A percentile compares a stretch with the other conserved stretches of the same genome.
phyloP scores from a whole-genome alignment of 2,113 vertebrate genomes.

The Anser brachyrhynchus region DNA sequence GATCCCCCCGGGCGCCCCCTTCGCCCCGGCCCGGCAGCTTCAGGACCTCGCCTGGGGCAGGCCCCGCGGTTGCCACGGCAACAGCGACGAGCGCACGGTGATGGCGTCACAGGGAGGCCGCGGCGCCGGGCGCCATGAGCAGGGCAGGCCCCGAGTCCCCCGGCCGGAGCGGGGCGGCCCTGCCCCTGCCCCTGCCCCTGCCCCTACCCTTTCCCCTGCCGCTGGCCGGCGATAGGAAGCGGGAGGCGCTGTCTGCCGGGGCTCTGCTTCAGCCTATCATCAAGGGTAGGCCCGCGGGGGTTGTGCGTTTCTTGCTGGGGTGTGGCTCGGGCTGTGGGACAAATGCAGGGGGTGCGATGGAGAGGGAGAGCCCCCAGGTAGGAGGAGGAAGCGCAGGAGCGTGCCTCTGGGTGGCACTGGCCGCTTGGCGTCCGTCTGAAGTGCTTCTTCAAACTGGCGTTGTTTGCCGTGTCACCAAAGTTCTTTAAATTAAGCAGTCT shows the following conservation, averaged over 20 bases:
- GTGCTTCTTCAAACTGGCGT: background rate
- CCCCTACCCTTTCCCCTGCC: background rate
- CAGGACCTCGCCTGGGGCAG: background rate
- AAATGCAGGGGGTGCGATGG: accelerated
- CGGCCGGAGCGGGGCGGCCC: background rate
- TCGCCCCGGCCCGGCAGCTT: background rate
- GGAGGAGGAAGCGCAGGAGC: background rate
- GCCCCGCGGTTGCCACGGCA: background rate
- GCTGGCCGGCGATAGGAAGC: slow-evolving; percentile 9
- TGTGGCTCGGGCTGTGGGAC: too few relatives aligned
- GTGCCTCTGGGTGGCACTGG: background rate
- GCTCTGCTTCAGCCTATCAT: slow-evolving; percentile 73
- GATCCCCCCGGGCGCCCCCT: too few relatives aligned
- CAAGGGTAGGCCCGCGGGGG: slow-evolving; percentile 20
- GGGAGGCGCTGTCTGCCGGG: slow-evolving; percentile 33
- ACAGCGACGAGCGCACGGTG: background rate
- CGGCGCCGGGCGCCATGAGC: slow-evolving; percentile 13
- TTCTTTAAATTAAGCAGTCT: background rate
- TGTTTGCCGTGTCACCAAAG: accelerated
- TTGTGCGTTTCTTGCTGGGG: too few relatives aligned
- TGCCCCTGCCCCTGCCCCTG: background rate
- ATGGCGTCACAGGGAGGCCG: background rate
- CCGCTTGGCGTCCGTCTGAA: background rate
- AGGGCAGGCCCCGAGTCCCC: background rate
- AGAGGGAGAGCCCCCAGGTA: background rate